A percentile compares a stretch with the other conserved stretches of the same genome.
These are phyloP conservation scores for Prionace glauca DNA, from an alignment of 2,797 vertebrate genomes.

Conservation along the genomic window DNA sequence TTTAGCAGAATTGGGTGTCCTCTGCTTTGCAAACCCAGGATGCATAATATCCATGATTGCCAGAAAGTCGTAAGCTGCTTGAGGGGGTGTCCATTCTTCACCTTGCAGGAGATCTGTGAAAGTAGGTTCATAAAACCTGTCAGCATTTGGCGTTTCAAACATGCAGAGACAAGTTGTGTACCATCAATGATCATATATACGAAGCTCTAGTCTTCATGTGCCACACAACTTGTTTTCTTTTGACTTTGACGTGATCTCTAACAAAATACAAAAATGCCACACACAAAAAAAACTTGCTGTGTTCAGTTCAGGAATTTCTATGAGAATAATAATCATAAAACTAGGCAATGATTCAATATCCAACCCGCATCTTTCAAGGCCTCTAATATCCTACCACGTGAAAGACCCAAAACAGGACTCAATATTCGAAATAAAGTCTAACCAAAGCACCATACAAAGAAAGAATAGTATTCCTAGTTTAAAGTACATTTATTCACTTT, in stretches of 20 bases:
- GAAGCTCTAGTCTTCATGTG: conserved; percentile 9
- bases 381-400: too few relatives aligned
- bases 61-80: conserved; percentile 76
- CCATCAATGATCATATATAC: not conserved
- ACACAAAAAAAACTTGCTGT: not conserved
- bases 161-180: not conserved
- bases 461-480: not conserved
- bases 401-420: too few relatives aligned
- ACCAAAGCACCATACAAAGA: too few relatives aligned
- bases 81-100: conserved; percentile 68
- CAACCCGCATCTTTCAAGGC: too few relatives aligned
- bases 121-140: conserved; percentile 19
- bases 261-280: not conserved
- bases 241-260: conserved; percentile 40
- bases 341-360: too few relatives aligned
- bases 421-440: too few relatives aligned
- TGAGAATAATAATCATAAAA: not conserved
- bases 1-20: conserved; percentile 10
- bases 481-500: not conserved
- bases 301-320: not conserved
- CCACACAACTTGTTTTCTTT: conserved; percentile 40
- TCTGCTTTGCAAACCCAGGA: conserved; percentile 53
- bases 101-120: conserved; percentile 65
- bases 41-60: conserved; percentile 68
- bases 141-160: not conserved